phyloP scores from a whole-genome alignment of 1,140 invertebrate genomes.

The Drosophila ficusphila region DNA sequence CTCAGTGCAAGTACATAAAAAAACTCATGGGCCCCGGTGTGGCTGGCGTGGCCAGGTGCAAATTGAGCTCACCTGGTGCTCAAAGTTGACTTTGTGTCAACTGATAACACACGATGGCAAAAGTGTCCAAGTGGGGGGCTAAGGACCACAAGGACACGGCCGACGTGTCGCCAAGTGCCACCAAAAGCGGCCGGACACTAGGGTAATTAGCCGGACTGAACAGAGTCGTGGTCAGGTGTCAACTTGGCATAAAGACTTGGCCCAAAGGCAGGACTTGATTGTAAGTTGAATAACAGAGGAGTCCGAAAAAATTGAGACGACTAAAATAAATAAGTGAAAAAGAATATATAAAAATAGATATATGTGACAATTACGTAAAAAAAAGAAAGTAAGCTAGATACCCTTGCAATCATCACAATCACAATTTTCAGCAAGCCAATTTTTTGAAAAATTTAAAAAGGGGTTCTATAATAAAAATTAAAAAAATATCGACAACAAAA shows the following conservation, averaged over 20 bases:
- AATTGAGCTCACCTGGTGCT: conserved; percentile 31
- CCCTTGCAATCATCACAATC: too few relatives aligned
- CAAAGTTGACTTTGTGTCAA: conserved; percentile 39
- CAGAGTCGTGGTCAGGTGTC: neutral
- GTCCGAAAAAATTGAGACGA: neutral
- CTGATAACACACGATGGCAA: conserved; percentile 1
- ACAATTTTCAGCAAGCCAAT: too few relatives aligned
- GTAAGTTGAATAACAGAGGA: neutral
- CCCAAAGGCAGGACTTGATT: conserved; percentile 1
- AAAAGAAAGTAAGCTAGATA: too few relatives aligned
- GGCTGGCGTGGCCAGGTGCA: conserved; percentile 16
- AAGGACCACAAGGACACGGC: neutral
- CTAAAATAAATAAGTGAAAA: too few relatives aligned
- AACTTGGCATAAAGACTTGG: neutral
- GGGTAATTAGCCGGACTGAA: conserved; percentile 16
- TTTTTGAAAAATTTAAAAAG: too few relatives aligned
- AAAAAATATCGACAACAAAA: too few relatives aligned
- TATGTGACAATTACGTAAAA: too few relatives aligned
- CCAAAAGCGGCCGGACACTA: neutral
- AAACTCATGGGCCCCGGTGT: neutral
- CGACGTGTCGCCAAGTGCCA: conserved; percentile 6
- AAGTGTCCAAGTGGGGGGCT: neutral
- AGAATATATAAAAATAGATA: too few relatives aligned
- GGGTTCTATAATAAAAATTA: too few relatives aligned
- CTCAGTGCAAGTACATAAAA: neutral